These are phyloP conservation scores for Desoria tigrina DNA, from an alignment of 2,888 invertebrate genomes.

Conservation along the genomic window DNA sequence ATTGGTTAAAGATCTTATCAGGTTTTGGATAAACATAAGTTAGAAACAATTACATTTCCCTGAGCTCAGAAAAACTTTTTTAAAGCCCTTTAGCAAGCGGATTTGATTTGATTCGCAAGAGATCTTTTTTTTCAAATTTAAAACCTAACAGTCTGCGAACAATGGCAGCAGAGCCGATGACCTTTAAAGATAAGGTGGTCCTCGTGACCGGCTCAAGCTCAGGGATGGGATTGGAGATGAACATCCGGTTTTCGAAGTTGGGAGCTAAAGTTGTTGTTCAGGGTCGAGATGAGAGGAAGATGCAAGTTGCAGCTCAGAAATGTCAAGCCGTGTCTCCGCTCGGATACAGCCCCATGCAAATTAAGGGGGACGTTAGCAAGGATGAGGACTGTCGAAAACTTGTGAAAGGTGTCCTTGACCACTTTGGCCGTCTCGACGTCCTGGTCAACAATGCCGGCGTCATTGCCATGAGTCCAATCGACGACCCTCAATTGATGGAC, in stretches of 20 bases:
- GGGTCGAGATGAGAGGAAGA: conserved; percentile 35
- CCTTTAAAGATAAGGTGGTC: conserved; percentile 35
- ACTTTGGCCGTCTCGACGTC: conserved; percentile 55
- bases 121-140: no score
- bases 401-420: conserved; percentile 54
- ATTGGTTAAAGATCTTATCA: no score
- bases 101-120: no score
- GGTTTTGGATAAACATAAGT: no score
- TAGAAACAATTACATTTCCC: no score
- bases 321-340: conserved; percentile 26
- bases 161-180: conserved; percentile 31
- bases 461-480: conserved; percentile 58
- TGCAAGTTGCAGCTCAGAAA: conserved; percentile 31
- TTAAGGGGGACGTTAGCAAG: conserved; percentile 19
- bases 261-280: conserved; percentile 39
- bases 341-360: conserved; percentile 29
- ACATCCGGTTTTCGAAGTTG: conserved; percentile 28
- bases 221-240: conserved; percentile 41
- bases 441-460: conserved; percentile 60
- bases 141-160: no score
- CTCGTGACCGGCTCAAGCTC: conserved; percentile 41
- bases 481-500: conserved; percentile 57
- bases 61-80: no score
- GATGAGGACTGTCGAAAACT: conserved; percentile 41
- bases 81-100: no score